Evolutionary conservation across 2,888 invertebrate genomes (phyloP), one percentile per base, ranked within the genome.

Genomic region (Drosophila rubida): DNA sequence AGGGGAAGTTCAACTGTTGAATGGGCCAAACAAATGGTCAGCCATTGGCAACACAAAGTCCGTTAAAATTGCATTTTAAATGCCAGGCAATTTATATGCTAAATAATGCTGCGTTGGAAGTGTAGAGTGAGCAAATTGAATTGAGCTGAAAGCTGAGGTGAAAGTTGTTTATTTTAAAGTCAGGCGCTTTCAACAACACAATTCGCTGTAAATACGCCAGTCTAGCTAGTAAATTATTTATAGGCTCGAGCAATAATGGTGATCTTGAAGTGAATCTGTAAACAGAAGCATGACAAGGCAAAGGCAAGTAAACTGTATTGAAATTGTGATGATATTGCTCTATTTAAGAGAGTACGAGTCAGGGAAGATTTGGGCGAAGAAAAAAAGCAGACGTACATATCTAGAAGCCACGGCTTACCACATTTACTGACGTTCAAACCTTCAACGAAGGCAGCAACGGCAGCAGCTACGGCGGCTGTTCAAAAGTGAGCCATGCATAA

Each of bases 401-500:
- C 27, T 30, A 9, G 16, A 51, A 16, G 25, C 39, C 16, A 51
- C 11, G 39, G 39, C 41, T 41, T 51, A 51, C 39, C 42, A 54
- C 42, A 54, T 42, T 32, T 22, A 9, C 32, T 65, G 57, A 60
- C 55, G 41, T 60, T 71, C 22, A 51, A 41, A 51, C 51, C 39
- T 46, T 37, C 30, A 11, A 13, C 39, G 19, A 19, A 19, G 35
- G 5, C 14, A 7, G 27, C 27, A 9, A 0, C 1, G 41, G 27
- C 16, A 39, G 50, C 25, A 9, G 39, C 16, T 27, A 35, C 16
- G 35, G 65, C 78, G 58, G 65, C 74, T 61, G 82, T 69, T 85
- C 66, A 68, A 87, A 87, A 87, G 81, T 80, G 75, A 75, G 87
- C 71, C 71, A 84, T 88, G 89, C 89, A 84, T 88, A 84, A 88